phyloP scores from a whole-genome alignment of 2,113 vertebrate genomes.

The Aramus guarauna region DNA sequence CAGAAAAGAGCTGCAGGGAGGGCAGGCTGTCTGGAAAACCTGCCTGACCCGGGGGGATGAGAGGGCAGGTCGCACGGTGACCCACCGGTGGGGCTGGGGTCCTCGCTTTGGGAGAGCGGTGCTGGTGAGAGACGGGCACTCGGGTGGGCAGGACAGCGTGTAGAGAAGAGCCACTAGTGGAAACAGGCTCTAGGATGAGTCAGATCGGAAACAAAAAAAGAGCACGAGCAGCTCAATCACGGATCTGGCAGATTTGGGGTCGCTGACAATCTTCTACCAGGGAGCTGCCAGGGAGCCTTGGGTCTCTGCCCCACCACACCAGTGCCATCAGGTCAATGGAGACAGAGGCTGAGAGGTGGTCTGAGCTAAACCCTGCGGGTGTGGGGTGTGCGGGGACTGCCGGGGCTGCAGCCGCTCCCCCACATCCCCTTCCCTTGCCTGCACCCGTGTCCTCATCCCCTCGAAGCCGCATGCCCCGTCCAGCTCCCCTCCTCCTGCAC shows the following conservation, averaged over 20 bases:
- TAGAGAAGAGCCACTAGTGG: background rate
- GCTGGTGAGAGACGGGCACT: background rate
- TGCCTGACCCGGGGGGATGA: background rate
- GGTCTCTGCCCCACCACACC: background rate
- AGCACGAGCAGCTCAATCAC: background rate
- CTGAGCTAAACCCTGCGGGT: background rate
- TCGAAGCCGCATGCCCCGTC: accelerated
- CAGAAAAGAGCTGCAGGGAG: background rate
- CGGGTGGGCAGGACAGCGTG: background rate
- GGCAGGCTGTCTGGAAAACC: background rate
- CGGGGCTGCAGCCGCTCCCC: accelerated
- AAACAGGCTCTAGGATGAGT: background rate
- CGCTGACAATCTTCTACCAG: accelerated
- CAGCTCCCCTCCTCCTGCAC: background rate
- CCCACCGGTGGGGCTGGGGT: background rate
- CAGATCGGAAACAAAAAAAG: background rate
- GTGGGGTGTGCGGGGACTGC: background rate
- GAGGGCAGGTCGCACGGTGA: background rate
- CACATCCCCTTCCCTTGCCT: background rate
- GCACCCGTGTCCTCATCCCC: accelerated
- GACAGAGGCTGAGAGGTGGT: background rate
- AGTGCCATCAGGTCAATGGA: background rate
- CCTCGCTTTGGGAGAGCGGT: accelerated
- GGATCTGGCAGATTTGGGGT: background rate
- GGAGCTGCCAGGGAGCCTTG: background rate